A percentile compares a stretch with the other conserved stretches of the same genome.
These are phyloP conservation scores for Catharus bicknelli DNA, from an alignment of 2,113 vertebrate species.

Conservation along the genomic window DNA sequence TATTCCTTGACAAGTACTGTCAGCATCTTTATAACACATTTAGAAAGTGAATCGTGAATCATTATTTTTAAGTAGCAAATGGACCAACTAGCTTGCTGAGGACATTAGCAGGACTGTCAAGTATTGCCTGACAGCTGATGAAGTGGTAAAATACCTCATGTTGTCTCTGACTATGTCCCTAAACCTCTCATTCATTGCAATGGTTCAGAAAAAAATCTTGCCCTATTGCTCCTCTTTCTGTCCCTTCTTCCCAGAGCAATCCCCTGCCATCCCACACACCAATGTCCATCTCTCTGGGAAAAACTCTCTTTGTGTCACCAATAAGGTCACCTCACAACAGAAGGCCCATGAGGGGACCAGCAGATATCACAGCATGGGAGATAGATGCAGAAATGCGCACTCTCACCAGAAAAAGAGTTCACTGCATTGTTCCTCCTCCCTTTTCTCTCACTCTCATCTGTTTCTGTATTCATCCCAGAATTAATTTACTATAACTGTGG, in stretches of 20 bases:
- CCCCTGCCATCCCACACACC: accelerated
- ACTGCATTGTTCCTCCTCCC: no score
- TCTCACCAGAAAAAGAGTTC: no score
- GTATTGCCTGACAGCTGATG: neutral
- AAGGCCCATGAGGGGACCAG: no score
- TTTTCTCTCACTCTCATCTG: no score
- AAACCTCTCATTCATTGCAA: neutral
- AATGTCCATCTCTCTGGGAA: no score
- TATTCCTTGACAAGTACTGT: neutral
- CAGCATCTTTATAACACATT: neutral
- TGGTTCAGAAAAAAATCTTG: neutral
- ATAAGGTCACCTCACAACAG: no score
- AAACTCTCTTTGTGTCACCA: no score
- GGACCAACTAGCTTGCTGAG: neutral
- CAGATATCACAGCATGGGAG: no score
- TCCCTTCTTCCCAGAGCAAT: accelerated
- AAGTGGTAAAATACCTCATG: neutral
- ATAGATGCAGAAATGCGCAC: no score
- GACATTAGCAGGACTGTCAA: neutral
- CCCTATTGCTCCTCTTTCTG: neutral
- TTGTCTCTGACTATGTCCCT: neutral
- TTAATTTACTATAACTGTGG: no score
- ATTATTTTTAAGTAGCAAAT: neutral
- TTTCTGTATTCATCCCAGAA: no score
- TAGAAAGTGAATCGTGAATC: neutral